Conservation (phyloP, 2,797 vertebrate species). For the Eptatretus atami region DNA sequence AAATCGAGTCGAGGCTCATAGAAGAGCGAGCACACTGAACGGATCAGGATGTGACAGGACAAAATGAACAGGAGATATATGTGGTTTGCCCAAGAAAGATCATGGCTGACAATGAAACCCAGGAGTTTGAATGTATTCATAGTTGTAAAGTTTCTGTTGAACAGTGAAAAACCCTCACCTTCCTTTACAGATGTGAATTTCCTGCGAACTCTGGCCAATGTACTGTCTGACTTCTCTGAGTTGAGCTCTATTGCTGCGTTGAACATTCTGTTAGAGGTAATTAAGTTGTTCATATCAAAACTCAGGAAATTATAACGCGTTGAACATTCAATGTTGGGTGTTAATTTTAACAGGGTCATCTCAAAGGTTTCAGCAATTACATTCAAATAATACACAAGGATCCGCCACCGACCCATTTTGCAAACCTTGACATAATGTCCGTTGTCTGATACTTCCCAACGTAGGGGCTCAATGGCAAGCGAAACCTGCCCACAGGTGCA, state of each 20-base stretch:
- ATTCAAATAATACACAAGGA: not conserved
- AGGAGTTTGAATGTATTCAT: too few species aligned
- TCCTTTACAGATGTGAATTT: slow-evolving; percentile 49
- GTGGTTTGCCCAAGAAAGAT: too few species aligned
- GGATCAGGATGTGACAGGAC: too few species aligned
- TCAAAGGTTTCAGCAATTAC: too few species aligned
- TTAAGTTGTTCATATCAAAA: slow-evolving; percentile 6
- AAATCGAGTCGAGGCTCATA: too few species aligned
- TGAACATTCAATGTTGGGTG: too few species aligned
- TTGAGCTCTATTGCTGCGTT: slow-evolving; percentile 72
- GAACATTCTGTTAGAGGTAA: slow-evolving; percentile 85
- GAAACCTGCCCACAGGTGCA: slow-evolving; percentile 73
- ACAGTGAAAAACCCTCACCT: slow-evolving; percentile 11
- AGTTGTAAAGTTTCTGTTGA: not conserved
- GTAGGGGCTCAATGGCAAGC: slow-evolving; percentile 91
- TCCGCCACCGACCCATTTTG: not conserved
- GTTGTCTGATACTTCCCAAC: slow-evolving; percentile 9
- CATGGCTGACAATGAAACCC: too few species aligned
- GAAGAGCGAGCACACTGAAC: too few species aligned
- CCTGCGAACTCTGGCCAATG: slow-evolving; percentile 47
- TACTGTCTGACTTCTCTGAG: slow-evolving; percentile 82
- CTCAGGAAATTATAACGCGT: too few species aligned
- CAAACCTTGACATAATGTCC: not conserved
- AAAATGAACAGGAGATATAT: too few species aligned
- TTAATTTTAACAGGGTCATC: too few species aligned